Percentiles rank a stretch among this genome's conserved stretches.
These are phyloP conservation scores for Silurus asotus DNA, from an alignment of 2,113 vertebrate genomes.

Conservation along the genomic window DNA sequence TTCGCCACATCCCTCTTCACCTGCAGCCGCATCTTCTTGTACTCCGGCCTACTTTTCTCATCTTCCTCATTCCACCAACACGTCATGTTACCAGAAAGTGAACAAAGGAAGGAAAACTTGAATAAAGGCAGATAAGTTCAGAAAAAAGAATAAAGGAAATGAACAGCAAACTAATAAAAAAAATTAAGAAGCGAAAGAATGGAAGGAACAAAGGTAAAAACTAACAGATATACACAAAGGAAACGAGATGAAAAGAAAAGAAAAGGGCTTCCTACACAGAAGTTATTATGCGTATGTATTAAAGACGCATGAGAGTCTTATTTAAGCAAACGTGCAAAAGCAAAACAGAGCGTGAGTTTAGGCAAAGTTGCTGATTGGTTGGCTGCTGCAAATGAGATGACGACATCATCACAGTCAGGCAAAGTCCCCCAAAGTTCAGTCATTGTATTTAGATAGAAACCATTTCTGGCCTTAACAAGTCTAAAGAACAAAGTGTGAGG, in stretches of 20 bases:
- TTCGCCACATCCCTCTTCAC: no score
- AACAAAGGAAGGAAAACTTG: background rate
- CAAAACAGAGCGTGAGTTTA: background rate
- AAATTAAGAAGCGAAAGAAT: background rate
- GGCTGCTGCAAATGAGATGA: background rate
- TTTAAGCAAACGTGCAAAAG: background rate
- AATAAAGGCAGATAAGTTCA: background rate
- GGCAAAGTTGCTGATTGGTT: background rate
- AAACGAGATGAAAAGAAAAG: background rate
- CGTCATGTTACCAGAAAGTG: background rate
- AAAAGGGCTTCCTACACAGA: background rate
- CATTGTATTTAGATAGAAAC: background rate
- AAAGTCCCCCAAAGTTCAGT: background rate
- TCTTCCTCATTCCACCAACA: no score
- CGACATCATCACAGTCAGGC: background rate
- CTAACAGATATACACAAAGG: background rate
- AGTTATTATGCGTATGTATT: background rate
- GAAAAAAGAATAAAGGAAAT: background rate
- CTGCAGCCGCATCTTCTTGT: no score
- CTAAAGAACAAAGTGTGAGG: background rate
- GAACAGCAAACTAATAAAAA: no score
- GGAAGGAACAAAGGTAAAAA: background rate
- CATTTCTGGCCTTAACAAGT: background rate
- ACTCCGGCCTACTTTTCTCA: no score
- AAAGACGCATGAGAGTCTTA: background rate